Base-by-base conservation (phyloP, 1,140 invertebrate species). In the Drosophila lacteicornis region DNA sequence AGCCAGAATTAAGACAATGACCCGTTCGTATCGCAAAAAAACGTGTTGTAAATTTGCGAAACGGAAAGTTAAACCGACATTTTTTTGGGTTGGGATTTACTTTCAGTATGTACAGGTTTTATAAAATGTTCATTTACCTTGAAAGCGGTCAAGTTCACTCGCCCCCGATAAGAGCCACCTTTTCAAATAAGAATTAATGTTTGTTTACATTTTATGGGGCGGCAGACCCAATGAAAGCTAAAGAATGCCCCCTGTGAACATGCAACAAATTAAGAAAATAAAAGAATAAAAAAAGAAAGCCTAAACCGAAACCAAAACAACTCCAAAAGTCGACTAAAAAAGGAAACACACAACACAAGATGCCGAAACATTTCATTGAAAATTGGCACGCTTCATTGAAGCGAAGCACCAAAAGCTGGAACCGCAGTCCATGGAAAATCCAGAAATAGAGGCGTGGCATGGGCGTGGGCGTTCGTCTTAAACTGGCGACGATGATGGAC, bases 331-430 rank as follows among this genome's bases (percentile, higher is more conserved):
- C 36, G 19, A 2, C 69, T 46, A 40, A 80, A 75, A 73, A 81
- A 56, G 46, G 68, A 25, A 57, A 33, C 63, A 67, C 46, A 69
- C 50, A 71, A 75, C 60, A 81, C 50, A 88, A 84, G 78, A 90
- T 45, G 70, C 84, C 80, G 81, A 88, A 88, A 81, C 78, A 79
- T 88, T 90, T 90, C 85, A 88, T 81, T 85, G 70, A 79, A 80
- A 91, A 85, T 82, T 90, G 85, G 86, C 85, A 90, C 86, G 85
- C 85, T 90, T 82, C 85, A 91, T 33, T 90, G 85, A 69, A 90
- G 85, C 85, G 82, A 45, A 62, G 56, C 60, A 51, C 51, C 59
- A 67, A 50, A 79, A 67, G 60, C 67, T 51, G 61, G 45, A 74
- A 33, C 17, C 53, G 12, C 49, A 56, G 30, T 50, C 40, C 12